Evolutionary conservation across 2,113 vertebrate species (phyloP), one percentile per base, ranked within the genome.

Genomic region (Puffinus mauretanicus): DNA sequence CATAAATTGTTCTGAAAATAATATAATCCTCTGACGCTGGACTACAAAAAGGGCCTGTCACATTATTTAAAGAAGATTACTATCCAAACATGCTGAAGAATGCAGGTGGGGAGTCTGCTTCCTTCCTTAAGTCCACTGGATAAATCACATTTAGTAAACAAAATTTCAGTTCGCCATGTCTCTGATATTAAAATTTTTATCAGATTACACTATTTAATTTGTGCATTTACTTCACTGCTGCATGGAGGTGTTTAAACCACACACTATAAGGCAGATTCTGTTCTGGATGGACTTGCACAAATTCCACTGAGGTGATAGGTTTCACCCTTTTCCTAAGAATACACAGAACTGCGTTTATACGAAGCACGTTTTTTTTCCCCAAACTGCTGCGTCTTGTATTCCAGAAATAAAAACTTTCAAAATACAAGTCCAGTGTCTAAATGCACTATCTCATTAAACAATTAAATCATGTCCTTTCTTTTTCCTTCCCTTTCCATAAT

Each of bases 1-100:
- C 49, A 90, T 86, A 91, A 96, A 82, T 87, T 87, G 67, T 82
- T 93, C 91, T 90, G 78, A 92, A 96, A 97, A 93, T 76, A 84
- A 34, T 69, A 84, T 91, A 96, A 95, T 94, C 80, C 51, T 92
- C 82, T 66, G 87, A 85, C 1, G 4, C 40, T 40, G 29, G 66
- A 75, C 84, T 83, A 62, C 27, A 47, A 66, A 84, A 96, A 85
- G 51, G 20, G 13, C 20, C 82, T 82, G 54, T 65, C 90, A 82
- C 30, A 21, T 92, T 92, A 77, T 77, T 86, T 95, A 94, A 90
- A 91, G 82, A 93, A 81, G 88, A 96, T 96, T 96, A 88, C 20
- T 81, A 92, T 64, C 81, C 66, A 93, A 89, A 91, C 10, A 71
- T 40, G 55, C 34, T 81, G 70, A 92, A 93, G 80, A 82, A 75